phyloP scores from a whole-genome alignment of 2,888 invertebrate genomes.

The Creontiades dilutus region DNA sequence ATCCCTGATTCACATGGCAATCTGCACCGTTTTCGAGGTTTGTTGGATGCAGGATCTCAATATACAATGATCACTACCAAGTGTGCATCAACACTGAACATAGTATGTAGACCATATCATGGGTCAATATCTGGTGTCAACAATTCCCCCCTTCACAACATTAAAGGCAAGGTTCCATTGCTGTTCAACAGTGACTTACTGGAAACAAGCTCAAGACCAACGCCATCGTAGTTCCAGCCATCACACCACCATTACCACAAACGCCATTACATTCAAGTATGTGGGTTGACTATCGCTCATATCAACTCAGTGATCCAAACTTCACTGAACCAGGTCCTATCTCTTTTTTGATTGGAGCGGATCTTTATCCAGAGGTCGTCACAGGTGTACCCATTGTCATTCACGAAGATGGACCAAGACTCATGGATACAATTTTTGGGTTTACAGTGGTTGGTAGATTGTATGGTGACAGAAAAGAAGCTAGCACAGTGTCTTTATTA shows the following conservation, averaged over 20 bases:
- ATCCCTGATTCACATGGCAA: not conserved
- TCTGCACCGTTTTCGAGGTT: not conserved
- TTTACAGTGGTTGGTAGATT: not conserved
- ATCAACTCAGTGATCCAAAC: slow-evolving; percentile 20
- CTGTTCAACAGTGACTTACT: not conserved
- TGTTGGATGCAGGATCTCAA: slow-evolving; percentile 15
- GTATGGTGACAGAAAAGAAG: not conserved
- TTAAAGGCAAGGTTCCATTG: not conserved
- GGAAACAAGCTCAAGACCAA: not conserved
- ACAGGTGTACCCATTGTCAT: not conserved
- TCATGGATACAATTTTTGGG: slow-evolving; percentile 4
- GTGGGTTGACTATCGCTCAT: slow-evolving; percentile 30
- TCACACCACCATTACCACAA: slow-evolving; percentile 21
- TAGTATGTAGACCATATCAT: not conserved
- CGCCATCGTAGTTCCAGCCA: slow-evolving; percentile 21
- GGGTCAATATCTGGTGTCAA: not conserved
- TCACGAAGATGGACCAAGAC: not conserved
- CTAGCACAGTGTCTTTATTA: not conserved
- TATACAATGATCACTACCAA: not conserved
- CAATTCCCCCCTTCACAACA: slow-evolving; percentile 13
- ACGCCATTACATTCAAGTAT: not conserved
- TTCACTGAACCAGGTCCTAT: slow-evolving; percentile 7
- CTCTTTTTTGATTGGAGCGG: not conserved
- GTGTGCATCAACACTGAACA: not conserved
- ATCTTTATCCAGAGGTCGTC: slow-evolving; percentile 1